These are phyloP conservation scores for Catocala sponsa DNA, from an alignment of 2,888 invertebrate species.

Conservation along the genomic window DNA sequence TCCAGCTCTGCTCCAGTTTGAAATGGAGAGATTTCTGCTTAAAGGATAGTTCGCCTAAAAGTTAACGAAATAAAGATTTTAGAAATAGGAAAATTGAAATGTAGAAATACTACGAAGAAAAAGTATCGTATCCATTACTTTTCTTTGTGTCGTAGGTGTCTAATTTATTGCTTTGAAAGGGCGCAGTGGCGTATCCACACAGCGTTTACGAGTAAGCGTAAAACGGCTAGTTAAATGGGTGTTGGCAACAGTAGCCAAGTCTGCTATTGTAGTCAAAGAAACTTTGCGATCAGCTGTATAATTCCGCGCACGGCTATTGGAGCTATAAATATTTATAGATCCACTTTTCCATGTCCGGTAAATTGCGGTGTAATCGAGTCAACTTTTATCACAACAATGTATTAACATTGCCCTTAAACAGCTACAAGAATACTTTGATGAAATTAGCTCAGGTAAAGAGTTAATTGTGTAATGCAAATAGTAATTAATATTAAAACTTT, in stretches of 20 bases:
- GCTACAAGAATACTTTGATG: conserved; percentile 24
- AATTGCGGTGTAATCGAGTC: conserved; percentile 46
- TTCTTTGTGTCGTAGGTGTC: conserved; percentile 21
- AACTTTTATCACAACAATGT: conserved; percentile 79
- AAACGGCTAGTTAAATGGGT: conserved; percentile 56
- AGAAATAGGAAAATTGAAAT: too few relatives aligned
- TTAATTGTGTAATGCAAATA: too few relatives aligned
- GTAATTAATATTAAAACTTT: too few relatives aligned
- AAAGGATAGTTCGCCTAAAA: too few relatives aligned
- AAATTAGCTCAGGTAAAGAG: conserved; percentile 1
- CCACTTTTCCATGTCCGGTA: conserved; percentile 58
- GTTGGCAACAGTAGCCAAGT: conserved; percentile 61
- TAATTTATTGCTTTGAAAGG: conserved; percentile 52
- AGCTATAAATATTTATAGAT: conserved; percentile 85
- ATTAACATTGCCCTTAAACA: conserved; percentile 63
- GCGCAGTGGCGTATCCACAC: conserved; percentile 49
- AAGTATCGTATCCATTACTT: too few relatives aligned
- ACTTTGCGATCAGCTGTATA: conserved; percentile 74
- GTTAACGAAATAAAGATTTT: too few relatives aligned
- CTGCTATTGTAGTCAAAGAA: conserved; percentile 26
- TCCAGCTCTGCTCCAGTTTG: too few relatives aligned
- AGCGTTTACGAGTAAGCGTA: conserved; percentile 63
- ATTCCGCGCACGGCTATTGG: conserved; percentile 77
- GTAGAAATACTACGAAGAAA: too few relatives aligned
- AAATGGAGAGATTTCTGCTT: too few relatives aligned